Evolutionary conservation across 1,140 invertebrate species (phyloP).

Genomic region (Elymnias hypermnestra): DNA sequence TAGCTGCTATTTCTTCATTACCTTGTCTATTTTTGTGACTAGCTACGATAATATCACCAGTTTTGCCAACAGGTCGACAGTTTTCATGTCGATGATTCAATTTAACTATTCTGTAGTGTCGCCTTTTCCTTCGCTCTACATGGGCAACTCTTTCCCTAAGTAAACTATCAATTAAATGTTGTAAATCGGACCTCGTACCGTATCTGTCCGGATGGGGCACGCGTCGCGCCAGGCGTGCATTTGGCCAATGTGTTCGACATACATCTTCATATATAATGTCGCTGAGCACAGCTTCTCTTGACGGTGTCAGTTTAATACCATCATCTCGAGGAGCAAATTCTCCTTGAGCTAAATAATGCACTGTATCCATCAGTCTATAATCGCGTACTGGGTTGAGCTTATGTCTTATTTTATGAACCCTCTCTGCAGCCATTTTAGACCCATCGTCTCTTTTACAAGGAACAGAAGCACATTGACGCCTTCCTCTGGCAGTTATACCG

Average conservation of each 20-base stretch:
- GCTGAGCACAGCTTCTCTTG: constrained; percentile 65
- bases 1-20: constrained; percentile 30
- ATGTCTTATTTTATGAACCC: constrained; percentile 62
- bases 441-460: constrained; percentile 58
- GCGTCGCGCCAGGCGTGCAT: constrained; percentile 48
- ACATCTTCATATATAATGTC: constrained; percentile 71
- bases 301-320: constrained; percentile 66
- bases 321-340: constrained; percentile 67
- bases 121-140: constrained; percentile 52
- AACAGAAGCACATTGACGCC: constrained; percentile 56
- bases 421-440: constrained; percentile 53
- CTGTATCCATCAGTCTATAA: constrained; percentile 66
- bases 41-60: constrained; percentile 65
- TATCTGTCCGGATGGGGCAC: constrained; percentile 42
- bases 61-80: constrained; percentile 57
- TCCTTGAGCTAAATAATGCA: constrained; percentile 67
- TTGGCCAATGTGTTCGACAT: constrained; percentile 68
- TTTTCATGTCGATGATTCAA: constrained; percentile 61
- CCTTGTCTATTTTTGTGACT: constrained; percentile 51
- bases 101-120: constrained; percentile 65
- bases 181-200: constrained; percentile 49
- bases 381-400: constrained; percentile 65
- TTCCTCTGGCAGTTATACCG: constrained; percentile 55
- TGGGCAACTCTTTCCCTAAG: constrained; percentile 59
- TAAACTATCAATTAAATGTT: constrained; percentile 62